These are phyloP conservation scores for Pachycephus smyrnensis DNA, from an alignment of 2,888 invertebrate species.

Conservation along the genomic window DNA sequence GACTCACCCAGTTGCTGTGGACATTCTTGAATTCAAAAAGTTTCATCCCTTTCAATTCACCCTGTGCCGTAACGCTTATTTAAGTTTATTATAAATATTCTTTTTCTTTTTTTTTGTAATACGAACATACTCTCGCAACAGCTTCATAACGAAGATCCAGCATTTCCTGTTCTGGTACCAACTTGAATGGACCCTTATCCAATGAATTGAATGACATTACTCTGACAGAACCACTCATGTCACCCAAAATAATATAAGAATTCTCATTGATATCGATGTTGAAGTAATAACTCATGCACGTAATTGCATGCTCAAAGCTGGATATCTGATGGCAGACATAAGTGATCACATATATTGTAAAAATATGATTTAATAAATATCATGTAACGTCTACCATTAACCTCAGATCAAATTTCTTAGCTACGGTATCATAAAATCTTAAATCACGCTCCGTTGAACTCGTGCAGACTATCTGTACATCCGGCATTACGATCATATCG, in stretches of 20 bases:
- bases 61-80: constrained; percentile 47
- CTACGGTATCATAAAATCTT: constrained; percentile 83
- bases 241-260: constrained; percentile 79
- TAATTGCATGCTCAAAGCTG: constrained; percentile 73
- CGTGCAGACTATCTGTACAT: constrained; percentile 82
- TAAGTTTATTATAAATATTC: not conserved
- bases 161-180: constrained; percentile 74
- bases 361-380: constrained; percentile 6
- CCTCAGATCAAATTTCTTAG: constrained; percentile 78
- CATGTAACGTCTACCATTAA: constrained; percentile 68
- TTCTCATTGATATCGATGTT: constrained; percentile 70
- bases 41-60: constrained; percentile 68
- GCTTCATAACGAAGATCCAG: constrained; percentile 73
- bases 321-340: constrained; percentile 66
- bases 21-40: constrained; percentile 71
- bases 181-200: constrained; percentile 78
- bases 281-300: constrained; percentile 74
- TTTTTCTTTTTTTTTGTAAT: not conserved
- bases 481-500: constrained; percentile 80
- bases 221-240: constrained; percentile 78
- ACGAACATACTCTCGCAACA: constrained; percentile 66
- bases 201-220: constrained; percentile 74
- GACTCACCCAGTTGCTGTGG: constrained; percentile 78
- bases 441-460: constrained; percentile 83
- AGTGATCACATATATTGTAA: not conserved